Evolutionary conservation across 2,113 vertebrate species (phyloP), one percentile per base, ranked within the genome.

Genomic region (Carlito syrichta): DNA sequence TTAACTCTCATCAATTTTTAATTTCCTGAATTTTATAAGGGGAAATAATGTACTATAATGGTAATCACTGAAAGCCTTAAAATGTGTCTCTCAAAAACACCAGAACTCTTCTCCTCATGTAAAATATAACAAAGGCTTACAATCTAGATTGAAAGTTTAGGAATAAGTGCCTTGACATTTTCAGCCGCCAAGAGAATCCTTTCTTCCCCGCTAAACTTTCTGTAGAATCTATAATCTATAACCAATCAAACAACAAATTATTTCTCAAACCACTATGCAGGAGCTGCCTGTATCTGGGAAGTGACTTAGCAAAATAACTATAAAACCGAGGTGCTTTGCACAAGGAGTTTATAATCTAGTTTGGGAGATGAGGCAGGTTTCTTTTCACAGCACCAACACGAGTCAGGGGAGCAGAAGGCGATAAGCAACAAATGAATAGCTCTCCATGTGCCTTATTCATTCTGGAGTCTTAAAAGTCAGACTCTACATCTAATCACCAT

Each of bases 101-200:
- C 7, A 77, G 32, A 84, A 48, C 43, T 48, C 6, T 45, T 84
- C 56, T 84, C 25, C 5, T 19, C 19, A 6, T 62, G 1, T 89
- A 86, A 91, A 94, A 71, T 78, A 79, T 30, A 76, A 86, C 43
- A 82, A 91, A 83, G 4, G 3, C 1, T 92, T 88, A 62, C 35
- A 71, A 86, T 40, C 43, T 81, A 82, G 56, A 92, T 74, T 66
- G 32, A 6, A 30, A 38, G 50, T 38, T 89, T 77, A 79, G 40
- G 94, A 91, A 74, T 84, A 83, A 79, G 25, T 84, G 19, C 23
- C 25, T 79, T 74, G 63, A 89, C 43, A 77, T 90, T 94, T 91
- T 84, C n/a, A 56, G n/a, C 20, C 66, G 54, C 74, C 74, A 66
- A 86, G n/a, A 81, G 48, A 66, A 77, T 60, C 8, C 20, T 48